Evolutionary conservation across 2,888 invertebrate species (phyloP), one percentile per base, ranked within the genome.

Genomic region (Agrotis clavis): DNA sequence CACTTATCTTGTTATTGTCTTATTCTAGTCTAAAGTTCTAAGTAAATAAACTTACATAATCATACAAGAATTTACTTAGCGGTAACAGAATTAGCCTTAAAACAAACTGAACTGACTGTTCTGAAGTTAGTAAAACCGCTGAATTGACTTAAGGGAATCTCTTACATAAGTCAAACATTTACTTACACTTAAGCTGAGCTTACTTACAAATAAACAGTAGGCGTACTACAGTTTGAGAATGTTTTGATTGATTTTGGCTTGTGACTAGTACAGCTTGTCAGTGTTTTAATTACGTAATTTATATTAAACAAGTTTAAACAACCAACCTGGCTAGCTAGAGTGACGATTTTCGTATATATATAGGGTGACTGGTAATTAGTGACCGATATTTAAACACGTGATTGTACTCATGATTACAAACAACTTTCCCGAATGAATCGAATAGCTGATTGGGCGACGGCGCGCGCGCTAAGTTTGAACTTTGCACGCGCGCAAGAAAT

Each of bases 71-170:
- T 82, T 78, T 54, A 67, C 81, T 83, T 78, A 74, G 71, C 51
- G 71, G 71, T 74, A 78, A 79, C 54, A 53, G 73, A 77, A 71
- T 81, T 68, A 74, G 67, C 63, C 57, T 74, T 71, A 47, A 73
- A 74, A 74, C 71, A 72, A 84, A 79, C 80, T 51, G 30, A 82
- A 67, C 74, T 66, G 62, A 67, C 61, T 84, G 66, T 56, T 48
- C 68, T 51, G 50, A 78, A 84, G 68, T 84, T 83, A 74, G 79
- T 71, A 65, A 82, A 83, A 82, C 82, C 83, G 51, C 82, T 45
- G 72, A 78, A 84, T 78, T 84, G 79, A 84, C 82, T 84, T 77
- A 71, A 68, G 74, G 78, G 60, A 74, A 78, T 82, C 78, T 66
- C 65, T 71, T 70, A 84, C 78, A 74, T 59, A 67, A 69, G 50